Evolutionary conservation across 2,113 vertebrate genomes (phyloP).

Genomic region (Elaphurus davidianus): DNA sequence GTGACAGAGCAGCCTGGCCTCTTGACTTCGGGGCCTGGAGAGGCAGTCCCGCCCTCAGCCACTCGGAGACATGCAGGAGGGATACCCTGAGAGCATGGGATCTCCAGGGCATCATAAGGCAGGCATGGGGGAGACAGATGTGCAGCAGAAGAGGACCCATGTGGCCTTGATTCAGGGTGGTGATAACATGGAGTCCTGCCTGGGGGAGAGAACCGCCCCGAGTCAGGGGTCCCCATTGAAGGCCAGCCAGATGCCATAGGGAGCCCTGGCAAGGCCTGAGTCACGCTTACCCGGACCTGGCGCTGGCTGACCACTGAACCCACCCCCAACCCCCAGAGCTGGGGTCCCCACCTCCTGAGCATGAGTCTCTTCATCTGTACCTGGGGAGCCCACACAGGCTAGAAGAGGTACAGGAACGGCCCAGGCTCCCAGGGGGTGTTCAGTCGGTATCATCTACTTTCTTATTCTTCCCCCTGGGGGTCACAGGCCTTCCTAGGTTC

Average conservation of each 20-base stretch:
- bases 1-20: constrained; percentile 84
- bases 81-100: accelerated
- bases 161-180: accelerated
- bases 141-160: accelerated
- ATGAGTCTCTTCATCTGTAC: background rate
- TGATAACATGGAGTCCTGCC: accelerated
- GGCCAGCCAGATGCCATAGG: background rate
- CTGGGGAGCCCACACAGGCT: background rate
- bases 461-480: accelerated
- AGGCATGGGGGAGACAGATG: accelerated
- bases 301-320: background rate
- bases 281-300: accelerated
- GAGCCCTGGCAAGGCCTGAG: background rate
- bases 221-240: background rate
- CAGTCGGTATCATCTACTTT: accelerated
- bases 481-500: accelerated
- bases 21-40: constrained; percentile 48
- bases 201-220: accelerated
- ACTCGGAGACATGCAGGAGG: background rate
- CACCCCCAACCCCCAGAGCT: accelerated
- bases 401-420: background rate
- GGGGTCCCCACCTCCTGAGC: too few species aligned
- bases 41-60: constrained; percentile 51
- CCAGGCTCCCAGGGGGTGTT: background rate
- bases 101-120: background rate